Evolutionary conservation across 1,140 invertebrate genomes (phyloP), one percentile per base, ranked within the genome.

Genomic region (Calliphora vicina): DNA sequence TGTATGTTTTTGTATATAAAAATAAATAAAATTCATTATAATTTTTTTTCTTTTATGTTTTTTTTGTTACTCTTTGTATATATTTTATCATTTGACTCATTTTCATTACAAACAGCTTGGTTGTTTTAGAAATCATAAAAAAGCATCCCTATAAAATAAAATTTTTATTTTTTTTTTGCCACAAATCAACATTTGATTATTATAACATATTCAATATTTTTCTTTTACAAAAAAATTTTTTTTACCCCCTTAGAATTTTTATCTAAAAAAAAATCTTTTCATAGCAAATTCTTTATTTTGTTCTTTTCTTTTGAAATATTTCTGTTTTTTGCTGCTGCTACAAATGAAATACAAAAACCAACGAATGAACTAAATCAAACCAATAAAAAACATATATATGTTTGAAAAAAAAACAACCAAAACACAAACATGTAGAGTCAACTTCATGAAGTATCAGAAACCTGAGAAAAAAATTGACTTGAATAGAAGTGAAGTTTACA

Each of bases 381-480:
- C 25, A 74, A 74, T 74, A 78, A 42, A n/a, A n/a, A n/a, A n/a
- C n/a, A n/a, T n/a, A n/a, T n/a, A n/a, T 17, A 76, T 20, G 27
- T n/a, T n/a, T n/a, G n/a, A n/a, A 76, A 73, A 17, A 17, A 73
- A 26, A 15, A 26, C 50, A 57, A 57, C 50, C 12, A 12, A 20
- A 20, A 67, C n/a, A 67, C 20, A 67, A 67, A 67, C 61, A 67
- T 43, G 74, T 90, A 96, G 95, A 89, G 94, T 96, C 42, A 95
- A 96, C 91, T 95, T 95, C 86, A 93, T 95, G 91, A 96, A 95
- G 91, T 95, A 94, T 91, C 93, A 95, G 87, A 95, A 95, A 88
- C 94, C 95, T 25, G 92, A 93, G 27, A 92, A 92, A 84, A 93
- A 93, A 86, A 92, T 95, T 86, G 94, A 95, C 88, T 91, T 95